Evolutionary conservation across 2,113 vertebrate species (phyloP), one percentile per base, ranked within the genome.

Genomic region (Corythornis cristatus): DNA sequence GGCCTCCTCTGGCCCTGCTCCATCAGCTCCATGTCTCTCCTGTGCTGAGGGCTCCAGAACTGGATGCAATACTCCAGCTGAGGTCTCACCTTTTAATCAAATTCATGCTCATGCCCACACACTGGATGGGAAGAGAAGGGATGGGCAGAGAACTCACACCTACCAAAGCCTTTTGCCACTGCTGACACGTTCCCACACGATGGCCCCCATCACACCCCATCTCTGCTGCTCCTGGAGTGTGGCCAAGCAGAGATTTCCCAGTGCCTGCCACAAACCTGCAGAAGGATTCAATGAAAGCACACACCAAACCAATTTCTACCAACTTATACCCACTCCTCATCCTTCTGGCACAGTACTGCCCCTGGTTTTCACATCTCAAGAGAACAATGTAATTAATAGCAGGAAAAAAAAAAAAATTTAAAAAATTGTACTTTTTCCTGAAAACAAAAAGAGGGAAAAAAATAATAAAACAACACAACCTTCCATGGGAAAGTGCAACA

Each of bases 21-120:
- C 37, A 37, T 37, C 37, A 37, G 37, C 37, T 37, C 37, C 37
- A 37, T 37, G 37, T 37, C 37, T 37, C 37, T 37, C 37, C 37
- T 37, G 37, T 10, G 9, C 37, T 11, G 37, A 37, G 37, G 37
- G 37, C 37, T 10, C 37, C 37, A 37, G 37, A 37, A 37, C 37
- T 37, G 37, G 37, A 37, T 37, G 9, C 37, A 37, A 37, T 37
- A 37, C 37, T 37, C 37, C 9, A 37, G 37, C 10, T 37, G 10
- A 19, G 29, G 13, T 66, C 31, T 21, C 33, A 20, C 15, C 42
- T 64, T 58, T 37, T 31, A 15, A 60, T 22, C 28, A 40, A 26
- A 14, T 14, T 61, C 21, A 0, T 22, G 15, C 19, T 21, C n/a
- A 28, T 0, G 0, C 6, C 43, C 58, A 6, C 43, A 26, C 0